Conservation (phyloP, 1,140 invertebrate species). For the Drosophila miranda region DNA sequence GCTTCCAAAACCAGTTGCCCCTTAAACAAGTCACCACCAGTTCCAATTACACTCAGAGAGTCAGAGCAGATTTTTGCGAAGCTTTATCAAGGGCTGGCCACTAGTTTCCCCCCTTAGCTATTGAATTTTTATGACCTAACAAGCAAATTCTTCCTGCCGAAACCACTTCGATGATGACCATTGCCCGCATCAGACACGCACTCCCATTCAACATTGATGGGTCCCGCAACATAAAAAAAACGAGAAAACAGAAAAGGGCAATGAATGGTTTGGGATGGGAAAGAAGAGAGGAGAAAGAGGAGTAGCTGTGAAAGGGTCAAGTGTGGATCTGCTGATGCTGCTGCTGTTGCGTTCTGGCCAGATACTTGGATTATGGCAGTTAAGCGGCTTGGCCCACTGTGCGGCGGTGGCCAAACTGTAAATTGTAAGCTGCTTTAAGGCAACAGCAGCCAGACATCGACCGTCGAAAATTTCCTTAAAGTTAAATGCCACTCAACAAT, state of each 20-base stretch:
- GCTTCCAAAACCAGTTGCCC: constrained; percentile 6
- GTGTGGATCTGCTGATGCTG: constrained; percentile 33
- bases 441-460: not conserved
- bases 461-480: constrained; percentile 44
- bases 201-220: constrained; percentile 33
- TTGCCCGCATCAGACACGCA: constrained; percentile 53
- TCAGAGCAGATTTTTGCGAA: constrained; percentile 18
- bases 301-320: constrained; percentile 65
- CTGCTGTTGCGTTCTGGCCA: constrained; percentile 38
- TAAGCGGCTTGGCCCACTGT: constrained; percentile 71
- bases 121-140: constrained; percentile 71
- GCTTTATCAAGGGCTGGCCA: constrained; percentile 23
- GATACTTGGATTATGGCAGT: constrained; percentile 80
- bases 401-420: constrained; percentile 16
- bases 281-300: constrained; percentile 2
- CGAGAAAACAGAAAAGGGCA: too few relatives aligned
- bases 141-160: constrained; percentile 26
- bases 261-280: not conserved
- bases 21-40: constrained; percentile 22
- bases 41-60: constrained; percentile 21
- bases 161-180: constrained; percentile 27
- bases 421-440: constrained; percentile 72
- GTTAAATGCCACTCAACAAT: constrained; percentile 30
- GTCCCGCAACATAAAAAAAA: constrained; percentile 25
- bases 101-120: constrained; percentile 21